Evolutionary conservation across 1,140 invertebrate genomes (phyloP).

Genomic region (Ceratosolen solmsi): DNA sequence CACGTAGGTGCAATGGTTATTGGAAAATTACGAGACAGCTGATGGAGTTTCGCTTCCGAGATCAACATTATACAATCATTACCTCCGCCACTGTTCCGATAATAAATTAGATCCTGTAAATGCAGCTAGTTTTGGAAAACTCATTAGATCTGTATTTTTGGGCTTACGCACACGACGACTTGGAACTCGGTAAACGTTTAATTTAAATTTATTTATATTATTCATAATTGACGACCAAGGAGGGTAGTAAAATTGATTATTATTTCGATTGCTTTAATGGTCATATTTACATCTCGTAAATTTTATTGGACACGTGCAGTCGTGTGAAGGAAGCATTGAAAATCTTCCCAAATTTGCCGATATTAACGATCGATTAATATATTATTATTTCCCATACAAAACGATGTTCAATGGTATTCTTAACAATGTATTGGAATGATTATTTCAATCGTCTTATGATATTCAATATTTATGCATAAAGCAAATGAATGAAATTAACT

Average conservation of each 20-base stretch:
- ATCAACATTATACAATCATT: constrained; percentile 97
- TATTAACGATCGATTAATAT: no score
- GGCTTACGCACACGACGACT: constrained; percentile 93
- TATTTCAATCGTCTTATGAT: no score
- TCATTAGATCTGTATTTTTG: constrained; percentile 98
- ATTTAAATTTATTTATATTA: neutral
- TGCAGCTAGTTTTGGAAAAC: constrained; percentile 98
- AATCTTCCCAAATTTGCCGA: no score
- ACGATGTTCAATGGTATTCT: no score
- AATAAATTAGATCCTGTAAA: constrained; percentile 98
- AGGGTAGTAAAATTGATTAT: neutral
- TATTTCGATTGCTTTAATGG: neutral
- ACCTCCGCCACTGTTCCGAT: constrained; percentile 94
- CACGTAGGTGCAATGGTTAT: constrained; percentile 93
- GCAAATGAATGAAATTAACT: no score
- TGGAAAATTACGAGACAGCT: constrained; percentile 98
- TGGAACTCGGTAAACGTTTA: constrained; percentile 84
- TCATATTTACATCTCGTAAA: neutral
- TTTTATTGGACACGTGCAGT: no score
- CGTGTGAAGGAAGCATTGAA: no score
- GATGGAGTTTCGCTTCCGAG: constrained; percentile 97
- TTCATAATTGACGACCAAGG: neutral
- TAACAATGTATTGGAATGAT: no score
- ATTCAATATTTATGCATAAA: no score
- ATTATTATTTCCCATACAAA: no score